phyloP scores from a whole-genome alignment of 1,140 invertebrate species.

The Megathymus violae region DNA sequence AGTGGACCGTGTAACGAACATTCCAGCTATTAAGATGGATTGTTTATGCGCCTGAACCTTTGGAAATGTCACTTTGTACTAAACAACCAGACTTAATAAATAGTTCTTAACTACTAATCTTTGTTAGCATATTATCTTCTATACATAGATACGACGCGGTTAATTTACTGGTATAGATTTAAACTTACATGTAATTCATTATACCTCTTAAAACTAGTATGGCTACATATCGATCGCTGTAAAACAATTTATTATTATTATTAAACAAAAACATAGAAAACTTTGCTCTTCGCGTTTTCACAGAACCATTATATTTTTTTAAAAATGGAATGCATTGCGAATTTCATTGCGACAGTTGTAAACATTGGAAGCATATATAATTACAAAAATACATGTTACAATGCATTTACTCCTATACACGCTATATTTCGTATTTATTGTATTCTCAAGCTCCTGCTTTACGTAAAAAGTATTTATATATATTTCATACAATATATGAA shows the following conservation, averaged over 20 bases:
- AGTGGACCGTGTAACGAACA: too few species aligned
- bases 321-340: slow-evolving; percentile 4
- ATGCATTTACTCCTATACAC: slow-evolving; percentile 7
- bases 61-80: slow-evolving; percentile 17
- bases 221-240: slow-evolving; percentile 16
- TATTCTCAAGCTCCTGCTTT: slow-evolving; percentile 17
- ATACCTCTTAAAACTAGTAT: slow-evolving; percentile 20
- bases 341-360: background rate
- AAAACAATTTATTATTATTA: background rate
- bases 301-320: background rate
- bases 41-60: background rate
- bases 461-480: background rate
- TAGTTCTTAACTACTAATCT: background rate
- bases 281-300: background rate
- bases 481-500: background rate
- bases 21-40: too few species aligned
- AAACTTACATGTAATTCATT: slow-evolving; percentile 17
- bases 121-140: background rate
- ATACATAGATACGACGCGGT: slow-evolving; percentile 6
- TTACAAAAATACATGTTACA: slow-evolving; percentile 16
- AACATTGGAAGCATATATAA: background rate
- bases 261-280: slow-evolving; percentile 10
- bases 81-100: background rate
- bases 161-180: background rate
- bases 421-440: slow-evolving; percentile 17